These are phyloP conservation scores for Drosophila mimica DNA, from an alignment of 2,888 invertebrate genomes.

Conservation along the genomic window DNA sequence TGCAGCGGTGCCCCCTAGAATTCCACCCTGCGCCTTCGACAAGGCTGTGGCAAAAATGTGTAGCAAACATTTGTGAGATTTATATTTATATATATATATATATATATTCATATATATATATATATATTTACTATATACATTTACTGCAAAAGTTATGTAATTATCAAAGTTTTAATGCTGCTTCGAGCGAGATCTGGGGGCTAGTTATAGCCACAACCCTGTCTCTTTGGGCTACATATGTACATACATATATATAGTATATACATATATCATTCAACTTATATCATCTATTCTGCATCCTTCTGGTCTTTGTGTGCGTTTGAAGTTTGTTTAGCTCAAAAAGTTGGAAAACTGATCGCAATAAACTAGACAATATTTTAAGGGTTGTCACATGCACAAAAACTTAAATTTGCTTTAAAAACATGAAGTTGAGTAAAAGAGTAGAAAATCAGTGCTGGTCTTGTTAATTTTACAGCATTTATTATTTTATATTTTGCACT, in stretches of 20 bases:
- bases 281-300: slow-evolving; percentile 47
- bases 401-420: neutral
- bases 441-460: neutral
- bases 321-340: slow-evolving; percentile 19
- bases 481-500: neutral
- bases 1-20: slow-evolving; percentile 30
- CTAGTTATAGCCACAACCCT: slow-evolving; percentile 17
- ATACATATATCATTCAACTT: slow-evolving; percentile 50
- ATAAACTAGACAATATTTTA: neutral
- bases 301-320: slow-evolving; percentile 21
- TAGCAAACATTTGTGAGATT: slow-evolving; percentile 75
- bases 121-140: neutral
- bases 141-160: slow-evolving; percentile 73
- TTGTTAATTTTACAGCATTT: neutral
- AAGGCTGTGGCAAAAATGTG: slow-evolving; percentile 59
- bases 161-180: slow-evolving; percentile 79
- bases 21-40: slow-evolving; percentile 18
- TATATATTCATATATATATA: slow-evolving; percentile 7
- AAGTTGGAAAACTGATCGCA: slow-evolving; percentile 27
- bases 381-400: neutral
- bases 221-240: slow-evolving; percentile 7
- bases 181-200: slow-evolving; percentile 38
- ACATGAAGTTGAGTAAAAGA: neutral
- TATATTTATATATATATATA: slow-evolving; percentile 11
- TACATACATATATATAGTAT: slow-evolving; percentile 3